These are phyloP conservation scores for Plectropomus leopardus DNA, from an alignment of 2,113 vertebrate genomes.

Conservation along the genomic window DNA sequence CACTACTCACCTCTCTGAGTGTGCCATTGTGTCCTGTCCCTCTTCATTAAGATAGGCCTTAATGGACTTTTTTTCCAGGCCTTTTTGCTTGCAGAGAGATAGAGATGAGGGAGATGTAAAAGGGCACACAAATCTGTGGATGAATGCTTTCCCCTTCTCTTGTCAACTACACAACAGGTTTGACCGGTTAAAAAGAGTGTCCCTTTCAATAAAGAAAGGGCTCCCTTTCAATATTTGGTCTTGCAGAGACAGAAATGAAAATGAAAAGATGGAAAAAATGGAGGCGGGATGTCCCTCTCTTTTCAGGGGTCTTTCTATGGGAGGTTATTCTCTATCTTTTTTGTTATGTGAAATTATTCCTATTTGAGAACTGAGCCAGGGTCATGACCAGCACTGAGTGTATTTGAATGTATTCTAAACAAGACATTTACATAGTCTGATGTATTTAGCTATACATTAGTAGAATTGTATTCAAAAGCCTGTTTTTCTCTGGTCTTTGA, in stretches of 20 bases:
- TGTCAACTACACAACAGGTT: slow-evolving; percentile 67
- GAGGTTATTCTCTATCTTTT: background rate
- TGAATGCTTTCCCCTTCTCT: slow-evolving; percentile 59
- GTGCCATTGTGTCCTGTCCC: slow-evolving; percentile 75
- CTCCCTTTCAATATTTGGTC: slow-evolving; percentile 64
- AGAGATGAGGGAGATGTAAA: slow-evolving; percentile 59
- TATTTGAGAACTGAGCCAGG: slow-evolving; percentile 2
- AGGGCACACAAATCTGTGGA: slow-evolving; percentile 57
- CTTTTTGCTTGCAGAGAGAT: slow-evolving; percentile 48
- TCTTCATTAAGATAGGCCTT: slow-evolving; percentile 80
- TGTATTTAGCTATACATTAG: background rate
- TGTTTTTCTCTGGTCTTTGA: background rate
- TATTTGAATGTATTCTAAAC: background rate
- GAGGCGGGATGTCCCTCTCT: background rate
- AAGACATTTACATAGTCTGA: background rate
- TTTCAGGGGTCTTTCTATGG: slow-evolving; percentile 27
- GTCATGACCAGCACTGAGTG: background rate
- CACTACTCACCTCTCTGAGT: slow-evolving; percentile 71
- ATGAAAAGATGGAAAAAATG: slow-evolving; percentile 7
- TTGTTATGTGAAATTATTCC: slow-evolving; percentile 19
- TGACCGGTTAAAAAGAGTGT: slow-evolving; percentile 51
- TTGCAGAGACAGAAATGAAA: slow-evolving; percentile 50
- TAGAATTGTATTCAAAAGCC: background rate
- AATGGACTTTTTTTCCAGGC: slow-evolving; percentile 73
- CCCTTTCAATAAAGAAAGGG: slow-evolving; percentile 45